A percentile compares a stretch with the other conserved stretches of the same genome.
Evolutionary conservation across 2,113 vertebrate genomes (phyloP).

Genomic region (Columba livia): DNA sequence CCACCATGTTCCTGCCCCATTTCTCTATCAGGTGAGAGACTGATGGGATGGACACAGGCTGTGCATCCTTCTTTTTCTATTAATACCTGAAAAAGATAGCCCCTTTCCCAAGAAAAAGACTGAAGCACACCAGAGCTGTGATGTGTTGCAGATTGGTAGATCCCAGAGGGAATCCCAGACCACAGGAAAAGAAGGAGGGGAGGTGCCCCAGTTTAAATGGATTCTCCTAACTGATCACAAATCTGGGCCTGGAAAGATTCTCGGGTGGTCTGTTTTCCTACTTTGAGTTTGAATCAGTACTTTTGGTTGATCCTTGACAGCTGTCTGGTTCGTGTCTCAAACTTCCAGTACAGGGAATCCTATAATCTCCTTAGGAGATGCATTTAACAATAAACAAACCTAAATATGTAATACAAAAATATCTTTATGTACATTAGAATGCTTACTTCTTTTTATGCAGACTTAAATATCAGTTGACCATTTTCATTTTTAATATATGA

Average conservation of each 20-base stretch:
- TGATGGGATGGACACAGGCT: not conserved
- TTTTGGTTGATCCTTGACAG: not conserved
- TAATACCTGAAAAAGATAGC: not conserved
- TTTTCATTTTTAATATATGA: not conserved
- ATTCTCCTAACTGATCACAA: not conserved
- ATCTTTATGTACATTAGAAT: not conserved
- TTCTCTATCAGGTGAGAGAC: not conserved
- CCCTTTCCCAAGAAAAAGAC: not conserved
- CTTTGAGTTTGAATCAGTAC: not conserved
- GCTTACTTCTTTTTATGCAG: not conserved
- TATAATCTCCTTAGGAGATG: not conserved
- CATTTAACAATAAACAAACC: not conserved
- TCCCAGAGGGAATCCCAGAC: not conserved
- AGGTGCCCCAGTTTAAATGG: not conserved
- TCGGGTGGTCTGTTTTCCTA: not conserved
- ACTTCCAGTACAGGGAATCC: not conserved
- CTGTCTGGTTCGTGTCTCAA: accelerated
- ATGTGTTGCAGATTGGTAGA: not conserved
- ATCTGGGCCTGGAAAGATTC: not conserved
- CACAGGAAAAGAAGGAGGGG: not conserved
- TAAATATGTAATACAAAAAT: not conserved
- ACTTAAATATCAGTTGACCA: not conserved
- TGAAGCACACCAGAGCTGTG: not conserved
- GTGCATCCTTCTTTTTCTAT: not conserved
- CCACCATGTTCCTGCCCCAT: not conserved